These are phyloP conservation scores for Cabera pusaria DNA, from an alignment of 2,888 invertebrate species.

Conservation along the genomic window DNA sequence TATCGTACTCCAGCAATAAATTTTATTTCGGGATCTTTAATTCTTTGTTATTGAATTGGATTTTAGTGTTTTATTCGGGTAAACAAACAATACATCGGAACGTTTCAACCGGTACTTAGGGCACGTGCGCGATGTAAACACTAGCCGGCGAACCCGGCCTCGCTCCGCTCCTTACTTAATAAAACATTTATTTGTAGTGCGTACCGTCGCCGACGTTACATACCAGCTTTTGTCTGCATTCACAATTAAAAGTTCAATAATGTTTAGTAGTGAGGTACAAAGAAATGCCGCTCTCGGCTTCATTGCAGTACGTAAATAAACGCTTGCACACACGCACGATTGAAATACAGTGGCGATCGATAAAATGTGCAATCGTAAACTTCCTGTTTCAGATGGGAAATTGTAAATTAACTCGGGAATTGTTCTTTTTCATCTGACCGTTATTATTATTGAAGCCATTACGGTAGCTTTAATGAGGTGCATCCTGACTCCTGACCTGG, in stretches of 20 bases:
- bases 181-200: conserved; percentile 73
- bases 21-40: conserved; percentile 84
- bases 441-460: conserved; percentile 56
- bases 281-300: conserved; percentile 75
- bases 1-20: conserved; percentile 81
- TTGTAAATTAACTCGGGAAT: conserved; percentile 74
- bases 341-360: conserved; percentile 71
- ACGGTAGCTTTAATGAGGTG: conserved; percentile 37
- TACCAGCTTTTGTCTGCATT: conserved; percentile 70
- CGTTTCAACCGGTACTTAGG: conserved; percentile 72
- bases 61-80: conserved; percentile 83
- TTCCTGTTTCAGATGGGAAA: conserved; percentile 73
- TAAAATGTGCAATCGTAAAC: conserved; percentile 78
- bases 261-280: conserved; percentile 70
- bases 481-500: conserved; percentile 28
- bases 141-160: conserved; percentile 58
- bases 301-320: conserved; percentile 71
- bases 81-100: conserved; percentile 80
- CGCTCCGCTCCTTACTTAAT: conserved; percentile 65
- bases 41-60: conserved; percentile 84
- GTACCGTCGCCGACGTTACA: conserved; percentile 58
- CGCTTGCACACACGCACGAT: conserved; percentile 43
- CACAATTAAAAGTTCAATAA: conserved; percentile 78
- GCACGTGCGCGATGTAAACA: conserved; percentile 74
- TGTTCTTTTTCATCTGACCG: conserved; percentile 77